Evolutionary conservation across 2,888 invertebrate genomes (phyloP), one percentile per base, ranked within the genome.

Genomic region (Nasonovia ribisnigri): DNA sequence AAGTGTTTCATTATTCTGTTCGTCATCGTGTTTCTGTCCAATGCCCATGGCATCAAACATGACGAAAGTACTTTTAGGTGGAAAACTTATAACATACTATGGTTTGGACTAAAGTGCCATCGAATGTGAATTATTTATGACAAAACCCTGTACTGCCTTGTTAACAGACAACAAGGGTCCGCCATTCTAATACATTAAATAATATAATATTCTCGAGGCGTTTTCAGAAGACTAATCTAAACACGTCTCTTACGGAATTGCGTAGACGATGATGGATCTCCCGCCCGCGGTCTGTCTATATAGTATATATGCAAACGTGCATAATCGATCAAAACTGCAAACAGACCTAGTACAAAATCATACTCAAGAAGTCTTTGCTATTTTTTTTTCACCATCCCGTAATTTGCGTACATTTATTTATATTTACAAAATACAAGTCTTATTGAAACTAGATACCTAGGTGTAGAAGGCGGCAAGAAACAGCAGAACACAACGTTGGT

Each of bases 171-270:
- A 92, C 88, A 48, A 88, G 77, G 54, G 51, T 77, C 24, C n/a
- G 13, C 20, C 36, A 36, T 77, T 20, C 77, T 77, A 77, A 77
- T 77, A 77, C 36, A 77, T 42, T 77, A 77, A 88, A 88, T 77
- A 92, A 77, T 88, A 77, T 92, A 92, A 92, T 92, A 88, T 77
- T 92, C 77, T 16, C 54, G 16, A 77, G 20, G 92, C 54, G 51
- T 88, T 88, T 92, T 54, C 51, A 54, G 54, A 88, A 88, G 92
- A 92, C 92, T 92, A 92, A 92, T 92, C 88, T 92, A 92, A 88
- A 92, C 88, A 88, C 77, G 67, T 54, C 88, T 42, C 88, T 43
- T 51, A n/a, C 43, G 88, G n/a, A 88, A 88, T 92, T 54, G 88
- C 54, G 48, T 77, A 77, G 88, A 92, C 67, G 87, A 88, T 92